A percentile compares a stretch with the other conserved stretches of the same genome.
These are phyloP conservation scores for Brachirus orientalis DNA, from an alignment of 2,113 vertebrate species.

Conservation along the genomic window DNA sequence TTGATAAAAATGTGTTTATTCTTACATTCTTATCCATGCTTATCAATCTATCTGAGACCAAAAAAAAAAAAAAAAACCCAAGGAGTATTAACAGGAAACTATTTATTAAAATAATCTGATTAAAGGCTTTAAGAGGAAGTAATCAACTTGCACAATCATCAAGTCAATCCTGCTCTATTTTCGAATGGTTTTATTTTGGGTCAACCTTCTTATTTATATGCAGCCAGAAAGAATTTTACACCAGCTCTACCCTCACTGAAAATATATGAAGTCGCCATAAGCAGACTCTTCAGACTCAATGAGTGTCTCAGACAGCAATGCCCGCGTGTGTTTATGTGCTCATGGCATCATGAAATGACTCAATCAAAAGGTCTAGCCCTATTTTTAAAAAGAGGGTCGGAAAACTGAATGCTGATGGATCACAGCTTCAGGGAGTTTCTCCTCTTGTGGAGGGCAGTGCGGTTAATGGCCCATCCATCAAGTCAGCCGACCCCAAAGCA, in stretches of 20 bases:
- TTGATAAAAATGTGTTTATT: too few species aligned
- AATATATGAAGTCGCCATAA: slow-evolving; percentile 5
- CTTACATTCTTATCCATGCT: too few species aligned
- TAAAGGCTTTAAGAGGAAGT: neutral
- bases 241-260: neutral
- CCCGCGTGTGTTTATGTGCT: slow-evolving; percentile 16
- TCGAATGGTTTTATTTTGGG: neutral
- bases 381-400: slow-evolving; percentile 73
- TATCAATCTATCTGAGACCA: too few species aligned
- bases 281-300: slow-evolving; percentile 10
- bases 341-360: slow-evolving; percentile 41
- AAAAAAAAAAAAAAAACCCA: too few species aligned
- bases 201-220: neutral
- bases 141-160: neutral
- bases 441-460: slow-evolving; percentile 43
- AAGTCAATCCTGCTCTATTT: neutral
- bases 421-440: slow-evolving; percentile 54
- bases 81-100: too few species aligned
- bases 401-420: slow-evolving; percentile 46
- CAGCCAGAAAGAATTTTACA: too few species aligned
- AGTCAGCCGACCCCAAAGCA: slow-evolving; percentile 51
- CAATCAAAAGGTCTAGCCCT: slow-evolving; percentile 63
- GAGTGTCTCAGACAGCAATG: slow-evolving; percentile 28
- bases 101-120: neutral
- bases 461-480: slow-evolving; percentile 69